Base-by-base conservation (phyloP, 2,797 vertebrate species). In the Anableps anableps region DNA sequence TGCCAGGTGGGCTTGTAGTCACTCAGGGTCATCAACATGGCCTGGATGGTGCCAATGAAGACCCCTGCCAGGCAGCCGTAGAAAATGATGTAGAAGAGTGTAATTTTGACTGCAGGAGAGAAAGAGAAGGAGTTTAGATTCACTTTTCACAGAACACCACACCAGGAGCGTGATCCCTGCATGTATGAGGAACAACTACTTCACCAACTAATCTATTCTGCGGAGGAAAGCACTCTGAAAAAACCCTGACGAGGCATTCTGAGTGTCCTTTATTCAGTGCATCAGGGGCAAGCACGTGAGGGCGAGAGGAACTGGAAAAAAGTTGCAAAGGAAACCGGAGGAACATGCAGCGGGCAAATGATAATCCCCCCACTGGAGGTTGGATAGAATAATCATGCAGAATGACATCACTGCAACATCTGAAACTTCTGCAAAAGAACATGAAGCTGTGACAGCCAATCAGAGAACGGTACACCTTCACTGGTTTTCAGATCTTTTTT, bases 31-130 rank as follows among this genome's bases (percentile, higher is more conserved):
- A 99, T 96, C 83, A 99, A 94, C 95, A 99, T 78, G 81, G 97
- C 97, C 77, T 99, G 97, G 92, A 99, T 99, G 95, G 99, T 99
- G 77, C 98, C 99, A 0, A 99, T 95, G 94, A 99, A 99, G 93
- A 99, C 96, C 60, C 97, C 99, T 0, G 98, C 98, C 94, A 99
- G 95, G 92, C 95, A 98, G 34, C 97, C 97, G 0, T 99, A 99
- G 94, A 99, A 99, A 80, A 99, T 88, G 55, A 98, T 14, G 75
- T 99, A 99, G 95, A 99, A 99, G 23, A 97, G 71, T 0, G 97
- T 78, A 84, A 99, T 99, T 93, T 99, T 99, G 90, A 97, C 99
- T 99, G 96, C 72, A 89, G 50, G n/a, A 41, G 19, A 47, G 19
- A 74, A 10, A 11, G 50, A 62, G 6, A 36, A 3, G 31, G n/a